Conservation (phyloP, 2,797 vertebrate species). For the Pseudocheirus occidentalis region DNA sequence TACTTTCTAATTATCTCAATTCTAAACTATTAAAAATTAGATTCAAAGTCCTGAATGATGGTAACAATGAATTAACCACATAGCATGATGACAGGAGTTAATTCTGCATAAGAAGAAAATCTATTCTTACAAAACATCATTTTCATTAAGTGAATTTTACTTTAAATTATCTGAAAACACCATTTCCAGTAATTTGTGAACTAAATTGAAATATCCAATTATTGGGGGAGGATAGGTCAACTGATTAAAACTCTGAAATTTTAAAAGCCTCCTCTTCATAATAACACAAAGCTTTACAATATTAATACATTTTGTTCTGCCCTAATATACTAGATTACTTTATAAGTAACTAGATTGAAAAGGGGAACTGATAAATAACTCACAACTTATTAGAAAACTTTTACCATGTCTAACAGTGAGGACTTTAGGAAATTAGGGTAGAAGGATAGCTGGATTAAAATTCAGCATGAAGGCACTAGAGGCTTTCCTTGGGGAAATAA, state of each 20-base stretch:
- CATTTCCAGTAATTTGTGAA: conserved; percentile 75
- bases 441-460: not conserved
- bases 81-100: conserved; percentile 55
- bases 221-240: conserved; percentile 73
- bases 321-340: conserved; percentile 49
- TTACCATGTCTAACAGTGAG: not conserved
- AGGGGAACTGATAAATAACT: conserved; percentile 37
- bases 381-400: conserved; percentile 25
- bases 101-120: conserved; percentile 43
- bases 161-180: conserved; percentile 76
- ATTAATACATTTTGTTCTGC: conserved; percentile 61
- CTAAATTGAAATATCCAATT: conserved; percentile 73
- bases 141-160: conserved; percentile 68
- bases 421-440: not conserved
- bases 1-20: conserved; percentile 66
- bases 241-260: conserved; percentile 71
- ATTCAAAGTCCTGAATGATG: conserved; percentile 56
- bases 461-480: not conserved
- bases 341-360: conserved; percentile 47
- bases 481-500: not conserved
- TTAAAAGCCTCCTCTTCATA: conserved; percentile 59
- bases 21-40: conserved; percentile 64
- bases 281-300: conserved; percentile 59
- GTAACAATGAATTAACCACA: conserved; percentile 40
- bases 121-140: conserved; percentile 69